phyloP scores from a whole-genome alignment of 2,113 vertebrate species.

The Sciurus niger region DNA sequence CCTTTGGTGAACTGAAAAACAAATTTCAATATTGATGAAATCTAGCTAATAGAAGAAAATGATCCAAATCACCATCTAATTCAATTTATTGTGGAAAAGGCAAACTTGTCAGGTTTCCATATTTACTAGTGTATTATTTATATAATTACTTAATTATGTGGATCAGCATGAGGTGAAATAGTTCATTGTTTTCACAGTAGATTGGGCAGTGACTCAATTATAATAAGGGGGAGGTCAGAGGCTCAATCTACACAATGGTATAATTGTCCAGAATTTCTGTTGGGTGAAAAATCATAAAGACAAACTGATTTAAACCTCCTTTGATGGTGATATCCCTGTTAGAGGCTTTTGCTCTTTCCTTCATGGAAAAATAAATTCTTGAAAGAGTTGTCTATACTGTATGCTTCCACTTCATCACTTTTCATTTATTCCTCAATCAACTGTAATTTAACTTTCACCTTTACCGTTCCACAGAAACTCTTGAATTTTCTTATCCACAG shows the following conservation, averaged over 20 bases:
- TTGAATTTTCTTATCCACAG: neutral
- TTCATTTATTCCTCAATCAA: neutral
- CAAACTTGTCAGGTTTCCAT: constrained; percentile 56
- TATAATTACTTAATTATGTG: too few relatives aligned
- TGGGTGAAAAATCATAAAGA: neutral
- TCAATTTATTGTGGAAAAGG: constrained; percentile 70
- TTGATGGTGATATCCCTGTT: neutral
- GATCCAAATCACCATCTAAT: constrained; percentile 77
- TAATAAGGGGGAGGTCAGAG: neutral
- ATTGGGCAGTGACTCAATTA: neutral
- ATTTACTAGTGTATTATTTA: too few relatives aligned
- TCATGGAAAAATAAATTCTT: neutral
- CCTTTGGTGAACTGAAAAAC: constrained; percentile 73
- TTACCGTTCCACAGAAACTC: neutral
- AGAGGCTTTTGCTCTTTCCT: neutral
- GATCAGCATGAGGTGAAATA: neutral
- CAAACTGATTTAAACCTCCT: neutral
- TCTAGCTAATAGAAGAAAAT: constrained; percentile 73
- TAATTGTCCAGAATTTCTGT: neutral
- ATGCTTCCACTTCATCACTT: neutral
- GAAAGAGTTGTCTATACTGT: neutral
- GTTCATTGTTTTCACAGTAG: neutral
- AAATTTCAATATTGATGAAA: constrained; percentile 83
- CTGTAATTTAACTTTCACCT: neutral
- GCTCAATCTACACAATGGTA: neutral